A percentile compares a stretch with the other conserved stretches of the same genome.
Conservation (phyloP, 2,888 invertebrate species). For the Stenoptilia bipunctidactyla region DNA sequence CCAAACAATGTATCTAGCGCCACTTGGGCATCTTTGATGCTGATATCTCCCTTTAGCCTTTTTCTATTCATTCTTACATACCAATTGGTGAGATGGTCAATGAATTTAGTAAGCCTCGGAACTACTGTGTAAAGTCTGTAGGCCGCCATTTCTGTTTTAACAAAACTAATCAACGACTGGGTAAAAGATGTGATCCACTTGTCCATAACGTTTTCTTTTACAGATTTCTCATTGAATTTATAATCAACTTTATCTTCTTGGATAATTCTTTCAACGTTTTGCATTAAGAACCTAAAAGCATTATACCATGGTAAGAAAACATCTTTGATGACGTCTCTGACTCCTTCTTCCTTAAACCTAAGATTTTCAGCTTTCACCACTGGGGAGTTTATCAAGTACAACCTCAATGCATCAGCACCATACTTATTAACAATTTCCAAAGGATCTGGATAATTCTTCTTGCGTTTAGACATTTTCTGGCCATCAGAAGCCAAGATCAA, state of each 20-base stretch:
- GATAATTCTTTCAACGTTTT: conserved; percentile 88
- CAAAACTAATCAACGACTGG: conserved; percentile 90
- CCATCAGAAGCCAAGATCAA: conserved; percentile 97
- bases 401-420: conserved; percentile 95
- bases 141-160: conserved; percentile 93
- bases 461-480: conserved; percentile 99
- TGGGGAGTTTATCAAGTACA: conserved; percentile 98
- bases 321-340: conserved; percentile 95
- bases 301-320: conserved; percentile 98
- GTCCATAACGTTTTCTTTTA: conserved; percentile 89
- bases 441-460: conserved; percentile 99
- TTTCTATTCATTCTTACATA: conserved; percentile 97
- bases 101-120: conserved; percentile 93
- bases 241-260: conserved; percentile 74
- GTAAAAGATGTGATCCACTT: conserved; percentile 97
- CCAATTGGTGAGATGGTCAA: conserved; percentile 98
- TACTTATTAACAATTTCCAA: conserved; percentile 90
- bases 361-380: conserved; percentile 97
- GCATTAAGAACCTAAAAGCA: conserved; percentile 92
- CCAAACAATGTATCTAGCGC: conserved; percentile 91
- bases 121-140: conserved; percentile 97
- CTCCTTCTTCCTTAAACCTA: conserved; percentile 97
- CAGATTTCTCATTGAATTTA: conserved; percentile 65
- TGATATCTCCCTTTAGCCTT: conserved; percentile 92
- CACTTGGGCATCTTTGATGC: conserved; percentile 82